phyloP scores from a whole-genome alignment of 2,888 invertebrate genomes.

The Conops quadrifasciatus region DNA sequence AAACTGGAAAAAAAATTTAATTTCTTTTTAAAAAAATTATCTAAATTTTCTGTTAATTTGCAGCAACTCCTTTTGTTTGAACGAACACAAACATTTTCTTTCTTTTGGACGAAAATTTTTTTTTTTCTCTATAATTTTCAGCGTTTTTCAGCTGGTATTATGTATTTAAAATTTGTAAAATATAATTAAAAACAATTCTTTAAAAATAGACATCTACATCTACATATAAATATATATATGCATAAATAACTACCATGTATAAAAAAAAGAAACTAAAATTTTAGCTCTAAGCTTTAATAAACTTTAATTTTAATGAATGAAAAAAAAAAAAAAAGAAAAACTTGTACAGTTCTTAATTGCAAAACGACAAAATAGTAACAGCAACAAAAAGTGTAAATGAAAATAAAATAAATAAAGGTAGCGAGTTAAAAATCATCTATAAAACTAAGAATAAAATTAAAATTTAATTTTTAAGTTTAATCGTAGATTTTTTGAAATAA shows the following conservation, averaged over 20 bases:
- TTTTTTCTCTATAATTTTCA: neutral
- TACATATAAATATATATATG: neutral
- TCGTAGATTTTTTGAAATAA: constrained; percentile 30
- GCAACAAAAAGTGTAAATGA: constrained; percentile 11
- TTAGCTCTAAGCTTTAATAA: neutral
- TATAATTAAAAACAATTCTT: constrained; percentile 8
- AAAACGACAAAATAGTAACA: constrained; percentile 15
- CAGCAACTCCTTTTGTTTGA: constrained; percentile 10
- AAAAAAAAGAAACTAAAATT: constrained; percentile 6
- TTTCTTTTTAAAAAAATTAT: too few relatives aligned
- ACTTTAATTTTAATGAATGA: constrained; percentile 15
- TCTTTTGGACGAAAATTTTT: neutral
- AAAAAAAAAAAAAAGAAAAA: constrained; percentile 11
- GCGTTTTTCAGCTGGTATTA: neutral
- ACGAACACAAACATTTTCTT: constrained; percentile 6
- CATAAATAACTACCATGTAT: constrained; percentile 13
- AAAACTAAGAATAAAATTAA: constrained; percentile 25
- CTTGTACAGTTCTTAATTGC: constrained; percentile 25
- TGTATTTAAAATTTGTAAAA: constrained; percentile 20
- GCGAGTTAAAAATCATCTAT: constrained; percentile 26
- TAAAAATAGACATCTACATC: constrained; percentile 6
- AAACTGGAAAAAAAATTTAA: too few relatives aligned
- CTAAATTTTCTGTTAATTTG: constrained; percentile 12
- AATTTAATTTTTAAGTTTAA: constrained; percentile 31
- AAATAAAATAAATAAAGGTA: constrained; percentile 21